Evolutionary conservation across 2,113 vertebrate species (phyloP), one percentile per base, ranked within the genome.

Genomic region (Xiphias gladius): DNA sequence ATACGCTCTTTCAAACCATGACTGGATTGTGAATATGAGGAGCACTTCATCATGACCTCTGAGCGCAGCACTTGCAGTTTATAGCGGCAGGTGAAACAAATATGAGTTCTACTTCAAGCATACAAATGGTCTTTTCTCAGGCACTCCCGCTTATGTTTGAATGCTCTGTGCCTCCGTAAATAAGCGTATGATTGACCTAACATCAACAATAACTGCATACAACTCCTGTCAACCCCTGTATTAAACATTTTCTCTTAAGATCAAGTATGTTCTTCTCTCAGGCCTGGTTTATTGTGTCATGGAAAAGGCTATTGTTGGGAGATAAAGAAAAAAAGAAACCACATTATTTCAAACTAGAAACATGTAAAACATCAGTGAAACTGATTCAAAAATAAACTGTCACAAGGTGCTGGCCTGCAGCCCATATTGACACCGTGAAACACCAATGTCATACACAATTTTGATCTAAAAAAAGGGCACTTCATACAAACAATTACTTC

Each of bases 41-140:
- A 48, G 73, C 76, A n/a, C 64, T 69, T 83, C 37, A 64, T 71
- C 61, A 19, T 30, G 58, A 70, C 64, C 64, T 50, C 48, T 41
- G 61, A 63, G 62, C 20, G 17, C 76, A 28, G 71, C 37, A 4
- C 17, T 43, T 41, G 7, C 61, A 50, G 52, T 75, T 78, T 30
- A 79, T 9, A 41, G 67, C 41, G 74, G 61, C 35, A 37, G 61
- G 26, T 54, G 35, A 71, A 76, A 83, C 74, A 66, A 58, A 65
- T 70, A 69, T 71, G 12, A 37, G 22, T 26, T 54, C 4, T 3
- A 17, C 57, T 52, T 6, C 5, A 28, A 67, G 41, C 30, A 17
- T 55, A 39, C 54, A 58, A 70, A 55, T 17, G 14, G 9, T 37
- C 9, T 35, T 50, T 55, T 39, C 55, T 17, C 48, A 58, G 24